Evolutionary conservation across 2,113 vertebrate species (phyloP).

Genomic region (Pelmatolapia mariae): DNA sequence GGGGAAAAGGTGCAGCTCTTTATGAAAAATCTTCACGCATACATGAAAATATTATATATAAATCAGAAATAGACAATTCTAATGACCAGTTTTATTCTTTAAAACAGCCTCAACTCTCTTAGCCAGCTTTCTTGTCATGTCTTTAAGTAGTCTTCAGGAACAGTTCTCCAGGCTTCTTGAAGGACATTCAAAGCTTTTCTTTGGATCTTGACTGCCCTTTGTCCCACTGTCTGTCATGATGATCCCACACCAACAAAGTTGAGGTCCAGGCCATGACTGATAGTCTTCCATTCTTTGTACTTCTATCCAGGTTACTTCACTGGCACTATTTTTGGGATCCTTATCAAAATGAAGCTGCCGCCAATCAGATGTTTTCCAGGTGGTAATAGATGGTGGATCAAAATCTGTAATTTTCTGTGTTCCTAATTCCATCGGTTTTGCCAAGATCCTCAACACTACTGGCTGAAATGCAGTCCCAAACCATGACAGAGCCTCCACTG

Average conservation of each 20-base stretch:
- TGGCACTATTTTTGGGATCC: neutral
- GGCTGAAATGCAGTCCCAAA: neutral
- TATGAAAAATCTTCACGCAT: neutral
- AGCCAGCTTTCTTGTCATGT: accelerated
- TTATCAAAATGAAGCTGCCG: neutral
- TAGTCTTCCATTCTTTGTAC: neutral
- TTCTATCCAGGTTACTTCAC: neutral
- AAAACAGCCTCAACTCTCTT: accelerated
- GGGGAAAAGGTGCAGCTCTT: neutral
- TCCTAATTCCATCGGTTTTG: neutral
- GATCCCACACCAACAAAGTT: neutral
- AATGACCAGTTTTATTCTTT: neutral
- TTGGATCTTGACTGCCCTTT: neutral
- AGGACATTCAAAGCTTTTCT: neutral
- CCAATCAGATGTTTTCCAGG: neutral
- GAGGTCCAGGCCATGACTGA: neutral
- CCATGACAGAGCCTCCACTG: neutral
- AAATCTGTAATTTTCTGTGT: neutral
- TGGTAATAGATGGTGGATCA: neutral
- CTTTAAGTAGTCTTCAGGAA: neutral
- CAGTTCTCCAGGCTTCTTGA: accelerated
- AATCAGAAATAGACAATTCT: neutral
- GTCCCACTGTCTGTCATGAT: neutral
- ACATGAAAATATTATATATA: neutral
- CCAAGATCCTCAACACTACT: neutral